Conservation (phyloP, 2,797 vertebrate species). For the Enteromius unitaeniatus region DNA sequence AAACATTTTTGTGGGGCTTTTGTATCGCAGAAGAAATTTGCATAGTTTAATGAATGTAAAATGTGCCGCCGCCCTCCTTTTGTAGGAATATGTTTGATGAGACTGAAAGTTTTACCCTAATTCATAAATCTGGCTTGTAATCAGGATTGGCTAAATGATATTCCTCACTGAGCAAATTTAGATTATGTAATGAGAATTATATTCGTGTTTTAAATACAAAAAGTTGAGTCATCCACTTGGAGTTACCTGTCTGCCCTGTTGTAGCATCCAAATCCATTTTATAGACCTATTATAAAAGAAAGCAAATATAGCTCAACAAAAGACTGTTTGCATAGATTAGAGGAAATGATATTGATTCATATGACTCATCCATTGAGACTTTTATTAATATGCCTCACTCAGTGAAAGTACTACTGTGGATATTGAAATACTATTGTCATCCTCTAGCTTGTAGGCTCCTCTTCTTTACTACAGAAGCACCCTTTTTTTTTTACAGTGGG, state of each 20-base stretch:
- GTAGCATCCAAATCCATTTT: not conserved
- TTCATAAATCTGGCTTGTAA: not conserved
- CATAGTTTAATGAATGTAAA: not conserved
- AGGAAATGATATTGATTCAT: not conserved
- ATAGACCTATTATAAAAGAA: conserved; percentile 18
- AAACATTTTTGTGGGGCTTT: not conserved
- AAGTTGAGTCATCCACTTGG: not conserved
- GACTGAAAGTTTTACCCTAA: not conserved
- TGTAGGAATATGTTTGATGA: not conserved
- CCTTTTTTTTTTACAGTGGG: conserved; percentile 8
- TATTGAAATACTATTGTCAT: conserved; percentile 40
- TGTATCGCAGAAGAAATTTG: not conserved
- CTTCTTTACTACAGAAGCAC: not conserved
- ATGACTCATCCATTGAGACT: not conserved
- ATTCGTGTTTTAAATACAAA: not conserved
- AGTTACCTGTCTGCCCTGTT: not conserved
- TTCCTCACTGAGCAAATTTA: not conserved
- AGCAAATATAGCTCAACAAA: conserved; percentile 37
- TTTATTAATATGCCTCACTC: conserved; percentile 17
- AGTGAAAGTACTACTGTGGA: conserved; percentile 13
- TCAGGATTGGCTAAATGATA: not conserved
- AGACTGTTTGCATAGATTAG: conserved; percentile 15
- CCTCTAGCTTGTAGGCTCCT: not conserved
- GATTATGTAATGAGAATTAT: not conserved
- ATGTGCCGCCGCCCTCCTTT: not conserved